Percentiles rank a stretch among this genome's conserved stretches.
phyloP scores from a whole-genome alignment of 2,797 vertebrate genomes.

The Benthosema pterotum region DNA sequence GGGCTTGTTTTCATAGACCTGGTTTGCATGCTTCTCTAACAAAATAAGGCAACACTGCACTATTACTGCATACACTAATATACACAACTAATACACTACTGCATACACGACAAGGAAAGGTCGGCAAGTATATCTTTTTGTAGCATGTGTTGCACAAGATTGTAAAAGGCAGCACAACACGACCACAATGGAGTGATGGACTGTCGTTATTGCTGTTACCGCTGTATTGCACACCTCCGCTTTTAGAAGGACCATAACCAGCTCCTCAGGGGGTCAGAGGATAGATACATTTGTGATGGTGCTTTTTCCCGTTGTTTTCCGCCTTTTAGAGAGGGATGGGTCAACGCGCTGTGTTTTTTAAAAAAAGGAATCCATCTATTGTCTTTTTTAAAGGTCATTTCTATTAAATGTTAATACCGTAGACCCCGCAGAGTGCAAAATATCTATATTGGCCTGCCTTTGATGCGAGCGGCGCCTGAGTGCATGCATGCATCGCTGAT shows the following conservation, averaged over 20 bases:
- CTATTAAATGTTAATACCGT: constrained; percentile 75
- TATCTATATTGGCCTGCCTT: constrained; percentile 59
- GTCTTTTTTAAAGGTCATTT: constrained; percentile 52
- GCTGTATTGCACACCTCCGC: constrained; percentile 46
- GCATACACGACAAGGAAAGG: constrained; percentile 7
- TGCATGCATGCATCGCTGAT: constrained; percentile 12
- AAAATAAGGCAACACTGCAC: neutral
- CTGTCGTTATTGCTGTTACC: constrained; percentile 29
- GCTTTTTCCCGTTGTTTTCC: constrained; percentile 55
- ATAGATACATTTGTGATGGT: constrained; percentile 53
- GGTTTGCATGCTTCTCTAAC: too few relatives aligned
- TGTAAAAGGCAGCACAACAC: constrained; percentile 54
- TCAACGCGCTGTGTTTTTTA: constrained; percentile 33
- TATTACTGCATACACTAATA: neutral
- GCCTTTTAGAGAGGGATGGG: constrained; percentile 12
- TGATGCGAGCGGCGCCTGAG: constrained; percentile 35
- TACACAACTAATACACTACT: too few relatives aligned
- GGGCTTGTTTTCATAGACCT: too few relatives aligned
- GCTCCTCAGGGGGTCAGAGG: constrained; percentile 57
- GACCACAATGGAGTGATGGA: constrained; percentile 51
- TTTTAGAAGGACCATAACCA: constrained; percentile 56
- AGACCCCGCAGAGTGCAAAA: constrained; percentile 54
- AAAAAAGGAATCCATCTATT: constrained; percentile 52
- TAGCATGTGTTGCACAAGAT: constrained; percentile 32
- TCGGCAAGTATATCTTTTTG: constrained; percentile 36